A percentile compares a stretch with the other conserved stretches of the same genome.
These are phyloP conservation scores for Bos indicus DNA, from an alignment of 2,113 vertebrate species.

Conservation along the genomic window DNA sequence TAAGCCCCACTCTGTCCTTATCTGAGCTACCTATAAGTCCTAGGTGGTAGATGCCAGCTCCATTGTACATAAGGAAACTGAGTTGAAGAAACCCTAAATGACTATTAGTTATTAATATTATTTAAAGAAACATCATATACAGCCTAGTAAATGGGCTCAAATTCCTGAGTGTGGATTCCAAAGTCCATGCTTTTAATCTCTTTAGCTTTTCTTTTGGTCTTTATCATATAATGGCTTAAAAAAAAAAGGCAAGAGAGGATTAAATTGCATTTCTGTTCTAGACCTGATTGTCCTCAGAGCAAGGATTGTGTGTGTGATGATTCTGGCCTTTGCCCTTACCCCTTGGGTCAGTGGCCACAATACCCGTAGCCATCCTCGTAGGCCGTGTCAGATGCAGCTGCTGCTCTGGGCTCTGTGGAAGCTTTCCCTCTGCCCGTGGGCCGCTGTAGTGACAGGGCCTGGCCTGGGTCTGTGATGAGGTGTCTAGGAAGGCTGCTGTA, in stretches of 20 bases:
- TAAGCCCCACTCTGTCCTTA: not conserved
- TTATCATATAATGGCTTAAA: not conserved
- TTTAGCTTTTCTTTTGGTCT: not conserved
- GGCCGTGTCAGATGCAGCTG: not conserved
- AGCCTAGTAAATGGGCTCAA: not conserved
- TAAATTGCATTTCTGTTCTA: not conserved
- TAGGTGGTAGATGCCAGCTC: not conserved
- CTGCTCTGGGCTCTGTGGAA: not conserved
- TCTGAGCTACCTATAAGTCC: not conserved
- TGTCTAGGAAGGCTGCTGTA: not conserved
- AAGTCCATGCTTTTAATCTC: not conserved
- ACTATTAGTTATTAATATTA: not conserved
- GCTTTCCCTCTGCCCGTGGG: not conserved
- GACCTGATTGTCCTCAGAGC: not conserved
- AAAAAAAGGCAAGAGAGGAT: not conserved
- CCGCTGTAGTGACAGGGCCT: rapidly evolving
- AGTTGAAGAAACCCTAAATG: not conserved
- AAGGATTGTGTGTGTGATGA: not conserved
- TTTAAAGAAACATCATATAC: not conserved
- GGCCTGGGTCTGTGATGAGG: not conserved
- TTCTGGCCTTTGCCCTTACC: not conserved
- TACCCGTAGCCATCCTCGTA: not conserved
- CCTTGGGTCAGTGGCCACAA: not conserved
- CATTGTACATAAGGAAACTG: not conserved
- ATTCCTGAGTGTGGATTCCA: not conserved